Conservation (phyloP, 1,140 invertebrate genomes). For the Drosophila sp. region DNA sequence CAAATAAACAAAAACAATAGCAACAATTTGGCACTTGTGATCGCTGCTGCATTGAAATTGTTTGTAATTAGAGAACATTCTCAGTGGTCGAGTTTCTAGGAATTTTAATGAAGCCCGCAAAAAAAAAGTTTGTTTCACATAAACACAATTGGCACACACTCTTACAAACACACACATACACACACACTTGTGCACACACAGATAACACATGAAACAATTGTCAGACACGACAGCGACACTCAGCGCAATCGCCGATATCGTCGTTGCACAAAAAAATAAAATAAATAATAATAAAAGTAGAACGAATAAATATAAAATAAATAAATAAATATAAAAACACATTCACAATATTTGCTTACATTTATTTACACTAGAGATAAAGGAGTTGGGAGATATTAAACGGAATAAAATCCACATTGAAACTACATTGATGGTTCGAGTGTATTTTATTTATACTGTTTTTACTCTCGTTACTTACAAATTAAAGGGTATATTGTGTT, state of each 20-base stretch:
- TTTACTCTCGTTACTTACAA: too few species aligned
- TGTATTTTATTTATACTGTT: slow-evolving; percentile 42
- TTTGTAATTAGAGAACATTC: slow-evolving; percentile 56
- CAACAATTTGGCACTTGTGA: slow-evolving; percentile 45
- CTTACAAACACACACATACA: slow-evolving; percentile 11
- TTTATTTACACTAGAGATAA: slow-evolving; percentile 12
- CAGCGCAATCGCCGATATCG: slow-evolving; percentile 52
- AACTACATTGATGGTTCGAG: slow-evolving; percentile 63
- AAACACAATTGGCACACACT: slow-evolving; percentile 42
- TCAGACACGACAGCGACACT: slow-evolving; percentile 46
- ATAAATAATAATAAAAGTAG: slow-evolving; percentile 21
- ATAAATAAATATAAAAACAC: slow-evolving; percentile 28
- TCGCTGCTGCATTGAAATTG: slow-evolving; percentile 46
- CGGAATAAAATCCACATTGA: slow-evolving; percentile 16
- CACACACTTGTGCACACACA: slow-evolving; percentile 5
- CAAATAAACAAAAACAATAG: slow-evolving; percentile 43
- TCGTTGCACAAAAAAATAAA: slow-evolving; percentile 16
- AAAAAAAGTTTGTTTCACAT: slow-evolving; percentile 53
- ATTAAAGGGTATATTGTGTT: too few species aligned
- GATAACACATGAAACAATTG: slow-evolving; percentile 45
- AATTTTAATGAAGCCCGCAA: slow-evolving; percentile 51
- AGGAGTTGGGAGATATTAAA: neutral
- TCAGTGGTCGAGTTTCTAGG: slow-evolving; percentile 51
- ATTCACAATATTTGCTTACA: slow-evolving; percentile 33
- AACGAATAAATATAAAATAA: slow-evolving; percentile 23